Percentiles rank a stretch among this genome's conserved stretches.
Conservation (phyloP, 37 sponge, comb jelly and placozoan species). For the Tethya wilhelma region DNA sequence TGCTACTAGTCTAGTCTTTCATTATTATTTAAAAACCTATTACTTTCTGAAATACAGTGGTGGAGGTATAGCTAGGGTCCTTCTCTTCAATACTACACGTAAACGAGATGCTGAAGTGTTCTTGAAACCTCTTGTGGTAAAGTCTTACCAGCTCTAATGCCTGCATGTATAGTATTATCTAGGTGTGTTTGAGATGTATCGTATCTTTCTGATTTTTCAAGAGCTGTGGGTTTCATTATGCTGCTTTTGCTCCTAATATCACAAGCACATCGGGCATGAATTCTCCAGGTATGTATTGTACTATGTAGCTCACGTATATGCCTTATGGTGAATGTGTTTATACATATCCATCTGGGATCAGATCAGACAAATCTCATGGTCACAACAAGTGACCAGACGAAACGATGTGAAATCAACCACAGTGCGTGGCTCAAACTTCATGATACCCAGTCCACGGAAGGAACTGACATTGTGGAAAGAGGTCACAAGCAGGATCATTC, state of each 20-base stretch:
- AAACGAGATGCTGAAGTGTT: conserved; percentile 36
- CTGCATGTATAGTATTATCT: not conserved
- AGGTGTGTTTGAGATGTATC: not conserved
- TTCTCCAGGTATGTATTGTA: conserved; percentile 45
- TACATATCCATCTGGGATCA: not conserved
- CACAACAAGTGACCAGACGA: conserved; percentile 2
- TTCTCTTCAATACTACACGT: conserved; percentile 80
- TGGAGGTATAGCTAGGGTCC: conserved; percentile 20
- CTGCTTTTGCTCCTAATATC: conserved; percentile 88
- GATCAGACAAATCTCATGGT: conserved; percentile 60
- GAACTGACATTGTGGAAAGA: not conserved
- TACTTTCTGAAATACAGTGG: not conserved
- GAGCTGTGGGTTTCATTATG: conserved; percentile 47
- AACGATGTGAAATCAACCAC: conserved; percentile 27
- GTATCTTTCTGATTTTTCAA: conserved; percentile 7
- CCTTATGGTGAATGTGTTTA: no score
- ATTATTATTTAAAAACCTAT: not conserved
- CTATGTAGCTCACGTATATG: not conserved
- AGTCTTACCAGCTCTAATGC: not conserved
- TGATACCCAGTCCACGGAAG: not conserved
- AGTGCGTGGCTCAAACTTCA: conserved; percentile 40
- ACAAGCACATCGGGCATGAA: conserved; percentile 23
- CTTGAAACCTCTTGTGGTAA: conserved; percentile 46
- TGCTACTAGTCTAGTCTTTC: not conserved
- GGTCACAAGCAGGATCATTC: not conserved